Evolutionary conservation across 2,888 invertebrate genomes (phyloP).

Genomic region (Pseudococcus jackbeardsleyi): DNA sequence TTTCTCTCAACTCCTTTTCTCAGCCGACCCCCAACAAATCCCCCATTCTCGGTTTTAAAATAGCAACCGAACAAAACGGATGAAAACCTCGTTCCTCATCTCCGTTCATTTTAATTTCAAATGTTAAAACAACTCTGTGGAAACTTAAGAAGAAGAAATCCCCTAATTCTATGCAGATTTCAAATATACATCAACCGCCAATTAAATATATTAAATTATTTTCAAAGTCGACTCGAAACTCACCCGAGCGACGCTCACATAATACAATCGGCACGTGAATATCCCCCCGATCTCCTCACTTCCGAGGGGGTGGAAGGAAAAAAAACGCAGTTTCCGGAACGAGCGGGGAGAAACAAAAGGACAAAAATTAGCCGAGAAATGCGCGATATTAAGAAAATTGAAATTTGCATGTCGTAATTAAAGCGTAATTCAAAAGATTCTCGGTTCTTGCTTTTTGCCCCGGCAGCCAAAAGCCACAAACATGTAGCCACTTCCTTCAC

Average conservation of each 20-base stretch:
- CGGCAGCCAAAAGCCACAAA: constrained; percentile 30
- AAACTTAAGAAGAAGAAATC: not conserved
- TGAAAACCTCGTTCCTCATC: not conserved
- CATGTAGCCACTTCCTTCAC: constrained; percentile 24
- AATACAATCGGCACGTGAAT: not conserved
- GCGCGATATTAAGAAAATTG: constrained; percentile 34
- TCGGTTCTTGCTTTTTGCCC: not conserved
- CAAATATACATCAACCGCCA: not conserved
- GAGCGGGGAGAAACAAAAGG: not conserved
- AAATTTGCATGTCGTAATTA: constrained; percentile 36
- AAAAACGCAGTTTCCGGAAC: not conserved
- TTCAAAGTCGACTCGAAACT: not conserved
- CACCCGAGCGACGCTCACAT: not conserved
- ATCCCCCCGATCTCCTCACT: not conserved
- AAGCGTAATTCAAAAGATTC: not conserved
- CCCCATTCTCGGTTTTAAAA: too few relatives aligned
- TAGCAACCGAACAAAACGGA: not conserved
- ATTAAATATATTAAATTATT: not conserved
- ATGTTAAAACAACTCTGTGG: not conserved
- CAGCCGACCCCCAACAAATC: too few relatives aligned
- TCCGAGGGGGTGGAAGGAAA: not conserved
- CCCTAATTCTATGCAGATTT: not conserved
- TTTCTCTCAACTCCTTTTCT: too few relatives aligned
- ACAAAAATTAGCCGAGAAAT: constrained; percentile 6
- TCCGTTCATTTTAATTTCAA: too few relatives aligned